Base-by-base conservation (phyloP, 1,140 invertebrate species). In the Odontomachus brunneus region DNA sequence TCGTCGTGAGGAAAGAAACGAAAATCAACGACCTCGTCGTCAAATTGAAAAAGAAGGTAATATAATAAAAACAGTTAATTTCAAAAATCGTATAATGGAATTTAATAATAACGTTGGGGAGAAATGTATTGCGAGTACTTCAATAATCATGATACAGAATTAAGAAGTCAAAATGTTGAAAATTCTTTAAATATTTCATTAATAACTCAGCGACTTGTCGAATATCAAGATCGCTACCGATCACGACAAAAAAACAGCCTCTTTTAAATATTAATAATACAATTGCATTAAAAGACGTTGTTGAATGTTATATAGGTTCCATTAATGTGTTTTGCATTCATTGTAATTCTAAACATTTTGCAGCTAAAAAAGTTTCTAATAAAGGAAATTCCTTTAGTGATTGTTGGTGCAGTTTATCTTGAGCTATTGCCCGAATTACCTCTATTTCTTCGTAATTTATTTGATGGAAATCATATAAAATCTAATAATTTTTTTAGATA, bases 251-350 rank as follows among this genome's bases (percentile, higher is more conserved):
- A 17, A 53, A 53, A 53, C 51, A 53, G 51, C 51, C 51, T 53
- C 15, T 53, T 53, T 53, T 53, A 53, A 53, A 53, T 53, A 53
- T 53, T 53, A 53, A 53, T 53, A 53, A n/a, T n/a, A n/a, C 17
- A 53, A 53, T 53, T 53, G 51, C 51, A 53, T 53, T 53, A 53
- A 53, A 53, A 53, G 51, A 53, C n/a, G 51, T 53, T 17, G 14
- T 53, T 53, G 51, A 53, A 53, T 53, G n/a, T 53, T 53, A 53
- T 53, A 53, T 53, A 53, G 51, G 15, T 53, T 53, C 17, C 15
- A 53, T 53, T 14, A 17, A 53, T 53, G 51, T 53, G 51, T 17
- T 17, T 53, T 53, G 51, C n/a, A 53, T 53, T 17, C 51, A 53
- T 59, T 59, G 3, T n/a, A n/a, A n/a, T n/a, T n/a, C n/a, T n/a